These are phyloP conservation scores for Amphiura filiformis DNA, from an alignment of 35 echinoderm and acorn worm genomes.

Conservation along the genomic window DNA sequence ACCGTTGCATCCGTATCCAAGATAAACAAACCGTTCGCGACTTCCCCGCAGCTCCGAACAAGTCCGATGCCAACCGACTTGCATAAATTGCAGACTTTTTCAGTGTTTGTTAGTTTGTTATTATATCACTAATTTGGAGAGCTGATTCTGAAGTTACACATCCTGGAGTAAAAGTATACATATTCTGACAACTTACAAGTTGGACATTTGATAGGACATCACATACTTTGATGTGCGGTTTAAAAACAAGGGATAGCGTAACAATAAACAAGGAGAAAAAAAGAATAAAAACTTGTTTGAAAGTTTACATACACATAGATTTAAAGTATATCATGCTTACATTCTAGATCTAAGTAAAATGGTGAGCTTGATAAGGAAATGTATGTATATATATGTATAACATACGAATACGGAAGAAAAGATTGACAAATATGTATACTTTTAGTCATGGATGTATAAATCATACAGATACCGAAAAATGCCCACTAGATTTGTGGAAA, in stretches of 20 bases:
- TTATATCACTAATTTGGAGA: background rate
- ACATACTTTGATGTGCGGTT: background rate
- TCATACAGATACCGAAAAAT: no score
- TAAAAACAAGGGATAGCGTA: background rate
- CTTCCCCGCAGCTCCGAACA: background rate
- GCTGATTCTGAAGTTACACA: slow-evolving; percentile 4
- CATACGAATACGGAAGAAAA: background rate
- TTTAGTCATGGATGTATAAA: background rate
- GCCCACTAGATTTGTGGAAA: no score
- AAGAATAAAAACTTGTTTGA: no score
- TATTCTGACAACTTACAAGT: background rate
- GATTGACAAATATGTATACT: background rate
- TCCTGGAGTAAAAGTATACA: background rate
- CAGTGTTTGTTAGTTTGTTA: no score
- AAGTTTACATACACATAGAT: background rate
- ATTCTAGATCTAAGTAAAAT: background rate
- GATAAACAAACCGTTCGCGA: background rate
- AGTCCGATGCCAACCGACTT: background rate
- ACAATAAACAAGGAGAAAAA: background rate
- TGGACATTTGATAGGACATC: background rate
- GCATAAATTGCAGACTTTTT: background rate
- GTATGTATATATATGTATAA: background rate
- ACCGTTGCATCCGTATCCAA: background rate
- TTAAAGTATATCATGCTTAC: background rate
- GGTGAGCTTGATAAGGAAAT: background rate